phyloP scores from a whole-genome alignment of 2,797 vertebrate species.

The Etheostoma perlongum region DNA sequence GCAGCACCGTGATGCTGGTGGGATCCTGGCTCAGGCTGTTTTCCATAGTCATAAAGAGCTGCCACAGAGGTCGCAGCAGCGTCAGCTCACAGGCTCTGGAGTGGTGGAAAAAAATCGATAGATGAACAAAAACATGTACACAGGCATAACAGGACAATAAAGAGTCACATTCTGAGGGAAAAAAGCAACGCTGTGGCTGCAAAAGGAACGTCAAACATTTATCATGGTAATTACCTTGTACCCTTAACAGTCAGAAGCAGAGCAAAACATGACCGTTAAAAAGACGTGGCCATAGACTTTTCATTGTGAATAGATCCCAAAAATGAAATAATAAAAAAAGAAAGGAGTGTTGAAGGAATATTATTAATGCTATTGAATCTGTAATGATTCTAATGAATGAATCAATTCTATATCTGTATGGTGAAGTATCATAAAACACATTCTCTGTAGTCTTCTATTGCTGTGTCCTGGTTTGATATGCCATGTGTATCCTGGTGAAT shows the following conservation, averaged over 20 bases:
- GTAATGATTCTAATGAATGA: background rate
- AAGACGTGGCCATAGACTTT: background rate
- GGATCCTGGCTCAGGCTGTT: conserved; percentile 88
- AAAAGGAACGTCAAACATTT: background rate
- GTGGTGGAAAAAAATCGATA: conserved; percentile 9
- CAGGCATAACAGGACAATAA: background rate
- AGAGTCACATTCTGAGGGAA: background rate
- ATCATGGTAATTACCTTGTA: background rate
- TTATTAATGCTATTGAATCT: background rate
- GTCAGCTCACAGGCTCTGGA: conserved; percentile 93
- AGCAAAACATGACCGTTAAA: background rate
- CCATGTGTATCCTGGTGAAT: background rate
- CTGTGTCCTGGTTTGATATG: too few species aligned
- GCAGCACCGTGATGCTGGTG: conserved; percentile 90
- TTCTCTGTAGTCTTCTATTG: background rate
- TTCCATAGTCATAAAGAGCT: conserved; percentile 95
- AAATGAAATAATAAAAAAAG: background rate
- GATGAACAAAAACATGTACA: conserved; percentile 8
- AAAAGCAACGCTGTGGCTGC: background rate
- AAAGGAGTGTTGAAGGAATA: background rate
- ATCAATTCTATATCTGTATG: background rate
- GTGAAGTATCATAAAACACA: background rate
- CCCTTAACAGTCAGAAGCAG: background rate
- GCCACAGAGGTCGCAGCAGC: conserved; percentile 94
- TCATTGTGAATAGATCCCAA: background rate